These are phyloP conservation scores for Petrosia ficiformis DNA, from an alignment of 37 sponge, comb jelly and placozoan species.

Conservation along the genomic window DNA sequence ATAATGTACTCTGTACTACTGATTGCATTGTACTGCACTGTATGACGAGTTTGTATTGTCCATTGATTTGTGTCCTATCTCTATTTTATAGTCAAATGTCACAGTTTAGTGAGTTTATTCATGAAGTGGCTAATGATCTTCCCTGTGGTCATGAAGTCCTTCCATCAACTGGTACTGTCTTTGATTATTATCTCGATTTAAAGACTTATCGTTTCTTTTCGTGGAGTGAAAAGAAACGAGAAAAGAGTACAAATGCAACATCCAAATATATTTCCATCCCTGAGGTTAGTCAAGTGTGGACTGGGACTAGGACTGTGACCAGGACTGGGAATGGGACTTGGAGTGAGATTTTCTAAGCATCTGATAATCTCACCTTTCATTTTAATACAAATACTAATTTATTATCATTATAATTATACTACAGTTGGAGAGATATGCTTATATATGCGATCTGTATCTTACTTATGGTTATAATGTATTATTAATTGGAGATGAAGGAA, in stretches of 20 bases:
- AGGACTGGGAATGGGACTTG: too few species aligned
- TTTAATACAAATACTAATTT: neutral
- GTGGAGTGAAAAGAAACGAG: constrained; percentile 39
- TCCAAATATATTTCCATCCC: constrained; percentile 35
- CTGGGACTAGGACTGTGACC: too few species aligned
- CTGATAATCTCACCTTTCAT: too few species aligned
- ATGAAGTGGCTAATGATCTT: constrained; percentile 39
- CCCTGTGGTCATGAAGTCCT: constrained; percentile 20
- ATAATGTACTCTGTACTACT: too few species aligned
- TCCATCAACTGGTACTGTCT: constrained; percentile 57
- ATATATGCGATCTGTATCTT: constrained; percentile 51
- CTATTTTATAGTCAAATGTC: constrained; percentile 30
- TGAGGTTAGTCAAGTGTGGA: constrained; percentile 67
- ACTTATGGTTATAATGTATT: constrained; percentile 59
- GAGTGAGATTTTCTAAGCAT: too few species aligned
- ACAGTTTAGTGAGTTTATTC: constrained; percentile 48
- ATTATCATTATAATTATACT: neutral
- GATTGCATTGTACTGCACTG: too few species aligned
- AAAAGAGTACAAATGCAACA: neutral
- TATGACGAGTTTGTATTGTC: too few species aligned
- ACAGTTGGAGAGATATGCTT: constrained; percentile 46
- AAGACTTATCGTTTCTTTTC: constrained; percentile 44
- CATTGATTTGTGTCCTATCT: too few species aligned
- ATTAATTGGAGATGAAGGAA: constrained; percentile 52
- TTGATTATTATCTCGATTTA: constrained; percentile 67